Conservation (phyloP, 2,797 vertebrate species). For the Urocyon cinereoargenteus region DNA sequence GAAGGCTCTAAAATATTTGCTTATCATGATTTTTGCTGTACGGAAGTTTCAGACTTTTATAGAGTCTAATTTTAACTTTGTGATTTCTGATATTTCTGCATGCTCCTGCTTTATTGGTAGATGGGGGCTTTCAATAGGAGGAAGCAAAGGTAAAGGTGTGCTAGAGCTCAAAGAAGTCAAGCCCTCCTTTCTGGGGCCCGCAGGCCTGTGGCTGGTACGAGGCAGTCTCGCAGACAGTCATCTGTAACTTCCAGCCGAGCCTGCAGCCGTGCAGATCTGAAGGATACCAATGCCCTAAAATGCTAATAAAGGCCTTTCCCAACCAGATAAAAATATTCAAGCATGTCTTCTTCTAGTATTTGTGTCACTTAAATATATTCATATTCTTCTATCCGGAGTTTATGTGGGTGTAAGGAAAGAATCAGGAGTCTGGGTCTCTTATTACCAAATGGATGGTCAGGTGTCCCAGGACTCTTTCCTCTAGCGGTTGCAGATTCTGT, state of each 20-base stretch:
- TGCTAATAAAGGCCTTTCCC: not conserved
- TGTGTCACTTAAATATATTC: not conserved
- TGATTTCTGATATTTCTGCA: not conserved
- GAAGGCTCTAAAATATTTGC: not conserved
- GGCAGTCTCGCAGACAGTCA: not conserved
- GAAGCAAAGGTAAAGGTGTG: not conserved
- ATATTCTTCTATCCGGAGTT: not conserved
- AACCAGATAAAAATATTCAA: not conserved
- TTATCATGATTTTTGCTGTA: not conserved
- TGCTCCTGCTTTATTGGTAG: not conserved
- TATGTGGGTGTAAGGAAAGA: not conserved
- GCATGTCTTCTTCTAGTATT: not conserved
- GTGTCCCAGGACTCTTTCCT: not conserved
- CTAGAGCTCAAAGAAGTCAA: not conserved
- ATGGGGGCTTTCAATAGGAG: not conserved
- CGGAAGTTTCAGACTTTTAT: constrained; percentile 4
- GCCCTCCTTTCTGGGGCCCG: not conserved
- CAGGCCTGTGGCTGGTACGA: not conserved
- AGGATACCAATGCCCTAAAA: not conserved
- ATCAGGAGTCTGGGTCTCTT: not conserved
- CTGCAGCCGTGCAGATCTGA: not conserved
- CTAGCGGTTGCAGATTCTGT: not conserved
- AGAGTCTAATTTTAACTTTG: not conserved
- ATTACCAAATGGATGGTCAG: not conserved
- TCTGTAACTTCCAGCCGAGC: not conserved